These are phyloP conservation scores for Falco novaeseelandiae DNA, from an alignment of 2,797 vertebrate species.

Conservation along the genomic window DNA sequence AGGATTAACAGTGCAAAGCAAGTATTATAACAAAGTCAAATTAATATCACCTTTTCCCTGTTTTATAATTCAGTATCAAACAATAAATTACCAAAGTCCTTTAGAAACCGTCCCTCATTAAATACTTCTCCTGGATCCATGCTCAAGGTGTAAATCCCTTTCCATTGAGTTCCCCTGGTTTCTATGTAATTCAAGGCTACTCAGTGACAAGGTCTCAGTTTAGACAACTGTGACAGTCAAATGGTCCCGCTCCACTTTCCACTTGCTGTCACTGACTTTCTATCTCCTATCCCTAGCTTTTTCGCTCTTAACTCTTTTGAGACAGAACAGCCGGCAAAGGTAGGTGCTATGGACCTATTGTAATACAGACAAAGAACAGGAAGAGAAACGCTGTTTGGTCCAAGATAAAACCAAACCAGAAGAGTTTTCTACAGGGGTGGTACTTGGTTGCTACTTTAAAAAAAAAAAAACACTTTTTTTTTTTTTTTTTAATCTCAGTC, in stretches of 20 bases:
- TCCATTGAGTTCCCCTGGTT: background rate
- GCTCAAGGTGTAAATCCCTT: background rate
- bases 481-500: background rate
- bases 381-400: background rate
- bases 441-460: background rate
- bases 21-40: conserved; percentile 69
- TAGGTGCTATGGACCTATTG: background rate
- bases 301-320: background rate
- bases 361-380: background rate
- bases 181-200: background rate
- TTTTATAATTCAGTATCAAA: conserved; percentile 69
- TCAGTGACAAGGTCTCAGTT: background rate
- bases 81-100: conserved; percentile 63
- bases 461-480: no score
- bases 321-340: background rate
- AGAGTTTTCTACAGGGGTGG: background rate
- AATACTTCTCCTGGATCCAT: background rate
- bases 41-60: conserved; percentile 69
- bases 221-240: background rate
- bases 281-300: background rate
- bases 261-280: background rate
- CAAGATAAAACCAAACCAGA: background rate
- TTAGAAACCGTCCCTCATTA: background rate
- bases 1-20: conserved; percentile 67
- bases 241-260: background rate